Evolutionary conservation across 92 coral and sea anemone genomes (phyloP), one percentile per base, ranked within the genome.

Genomic region (Porites lobata): DNA sequence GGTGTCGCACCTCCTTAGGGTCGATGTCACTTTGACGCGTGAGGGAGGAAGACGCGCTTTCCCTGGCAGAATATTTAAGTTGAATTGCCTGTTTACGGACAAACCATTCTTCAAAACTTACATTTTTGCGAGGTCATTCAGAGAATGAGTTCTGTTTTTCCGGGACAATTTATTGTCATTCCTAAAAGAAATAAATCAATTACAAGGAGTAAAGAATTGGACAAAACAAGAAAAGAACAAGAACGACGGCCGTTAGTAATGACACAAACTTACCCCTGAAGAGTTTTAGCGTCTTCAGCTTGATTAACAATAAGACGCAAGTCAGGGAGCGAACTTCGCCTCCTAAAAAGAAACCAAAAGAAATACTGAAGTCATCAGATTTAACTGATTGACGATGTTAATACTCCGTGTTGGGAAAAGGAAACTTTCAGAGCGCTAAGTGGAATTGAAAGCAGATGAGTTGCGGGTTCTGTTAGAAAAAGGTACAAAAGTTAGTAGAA

Each of bases 311-410:
- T 66, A 53, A 88, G 80, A 15, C 98, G 88, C 68, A 94, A 73
- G 56, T 94, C 95, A 8, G 98, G 98, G 13, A 94, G 87, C 9
- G 98, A 94, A 21, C 87, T 92, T 50, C 98, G 92, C 75, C 92
- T 90, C 85, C 86, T 92, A 69, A 63, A 83, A 75, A 53, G 52
- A 47, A 75, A 13, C 86, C 78, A 50, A 22, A 70, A 51, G 57
- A 72, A 74, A 43, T 51, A 50, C 47, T 38, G 47, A 38, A 38
- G 47, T 38, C 47, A 38, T 38, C 47, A 29, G 38, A 29, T 29
- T 29, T 29, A 29, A 29, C 38, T 29, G 38, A 29, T 29, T 29
- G 47, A 38, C 4, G 47, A 38, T 38, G 47, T 38, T 38, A 38
- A 38, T 4, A 38, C 47, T 38, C 47, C 47, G 4, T 38, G 47